Base-by-base conservation (phyloP, 2,113 vertebrate genomes). In the Lamprologus tigripictilis region DNA sequence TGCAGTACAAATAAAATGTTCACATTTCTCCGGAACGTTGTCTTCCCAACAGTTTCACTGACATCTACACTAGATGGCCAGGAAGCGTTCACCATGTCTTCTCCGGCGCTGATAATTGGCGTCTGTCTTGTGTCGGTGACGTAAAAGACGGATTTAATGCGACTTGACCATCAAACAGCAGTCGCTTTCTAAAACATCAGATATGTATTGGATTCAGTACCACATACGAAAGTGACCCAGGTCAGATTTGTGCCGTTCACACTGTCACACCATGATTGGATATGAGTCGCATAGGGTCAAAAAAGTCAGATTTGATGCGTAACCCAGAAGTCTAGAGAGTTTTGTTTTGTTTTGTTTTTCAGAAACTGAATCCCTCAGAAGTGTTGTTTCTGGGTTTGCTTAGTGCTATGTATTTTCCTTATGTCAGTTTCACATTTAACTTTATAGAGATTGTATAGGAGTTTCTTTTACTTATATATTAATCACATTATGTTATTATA, bases 151-250 rank as follows among this genome's bases (percentile, higher is more conserved):
- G 45, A 47, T 47, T 47, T 47, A 47, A 47, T 47, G 45, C 14
- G 1, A 16, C 14, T 0, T 47, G 45, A 8, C 45, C 45, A 1
- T 47, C 6, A 14, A 14, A 45, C 42, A 45, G 42, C 42, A 45
- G 13, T 6, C 40, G 3, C 13, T 45, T 14, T 45, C 13, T 14
- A 0, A 45, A 45, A 45, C 42, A 7, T 45, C 42, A 1, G 42
- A 14, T 14, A 42, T 42, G 12, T 42, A 0, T 42, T 1, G 3
- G 40, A 42, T 42, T 40, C 37, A 40, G 40, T 0, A 42, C 40
- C 11, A 13, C 5, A 42, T 40, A 40, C 0, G 2, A 40, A 40
- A 40, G 37, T 40, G 42, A 45, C 42, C 13, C 42, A 45, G 40
- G 0, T 42, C 12, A 2, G 40, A 42, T 45, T 45, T 45, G 42